Evolutionary conservation across 2,888 invertebrate genomes (phyloP).

Genomic region (Pristionchus japonicus): DNA sequence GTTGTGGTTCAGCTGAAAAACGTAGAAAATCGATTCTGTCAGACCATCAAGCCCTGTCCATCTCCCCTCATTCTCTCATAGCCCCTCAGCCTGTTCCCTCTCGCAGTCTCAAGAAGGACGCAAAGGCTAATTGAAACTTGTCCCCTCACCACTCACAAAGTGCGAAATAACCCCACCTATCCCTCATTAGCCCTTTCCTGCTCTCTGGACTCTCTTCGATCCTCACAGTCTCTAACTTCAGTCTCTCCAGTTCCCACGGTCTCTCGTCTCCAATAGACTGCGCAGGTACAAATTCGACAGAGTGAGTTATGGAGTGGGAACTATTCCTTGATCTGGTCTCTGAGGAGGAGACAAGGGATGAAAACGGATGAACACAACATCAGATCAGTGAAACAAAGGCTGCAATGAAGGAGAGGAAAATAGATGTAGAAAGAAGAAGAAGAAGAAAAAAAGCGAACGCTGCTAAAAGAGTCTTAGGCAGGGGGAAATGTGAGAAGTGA

Average conservation of each 20-base stretch:
- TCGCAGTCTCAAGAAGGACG: neutral
- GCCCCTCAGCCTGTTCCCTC: neutral
- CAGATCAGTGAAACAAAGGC: neutral
- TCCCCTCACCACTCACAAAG: neutral
- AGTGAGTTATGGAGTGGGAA: conserved; percentile 24
- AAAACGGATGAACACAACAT: neutral
- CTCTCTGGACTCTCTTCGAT: too few relatives aligned
- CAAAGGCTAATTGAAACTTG: conserved; percentile 2
- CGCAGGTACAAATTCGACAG: neutral
- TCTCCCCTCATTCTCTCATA: neutral
- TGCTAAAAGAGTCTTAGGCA: neutral
- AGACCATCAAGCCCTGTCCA: neutral
- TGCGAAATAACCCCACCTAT: conserved; percentile 18
- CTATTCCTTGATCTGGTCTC: neutral
- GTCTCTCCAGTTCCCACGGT: neutral
- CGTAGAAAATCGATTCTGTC: neutral
- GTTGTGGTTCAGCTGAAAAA: too few relatives aligned
- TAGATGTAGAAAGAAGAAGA: neutral
- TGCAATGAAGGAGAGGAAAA: neutral
- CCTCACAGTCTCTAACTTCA: neutral
- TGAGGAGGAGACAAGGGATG: neutral
- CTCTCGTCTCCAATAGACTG: neutral
- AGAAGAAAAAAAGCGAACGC: neutral
- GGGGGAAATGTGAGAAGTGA: conserved; percentile 13
- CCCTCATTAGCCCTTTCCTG: neutral